These are phyloP conservation scores for Conchocele bisecta DNA, from an alignment of 2,888 invertebrate species.

Conservation along the genomic window DNA sequence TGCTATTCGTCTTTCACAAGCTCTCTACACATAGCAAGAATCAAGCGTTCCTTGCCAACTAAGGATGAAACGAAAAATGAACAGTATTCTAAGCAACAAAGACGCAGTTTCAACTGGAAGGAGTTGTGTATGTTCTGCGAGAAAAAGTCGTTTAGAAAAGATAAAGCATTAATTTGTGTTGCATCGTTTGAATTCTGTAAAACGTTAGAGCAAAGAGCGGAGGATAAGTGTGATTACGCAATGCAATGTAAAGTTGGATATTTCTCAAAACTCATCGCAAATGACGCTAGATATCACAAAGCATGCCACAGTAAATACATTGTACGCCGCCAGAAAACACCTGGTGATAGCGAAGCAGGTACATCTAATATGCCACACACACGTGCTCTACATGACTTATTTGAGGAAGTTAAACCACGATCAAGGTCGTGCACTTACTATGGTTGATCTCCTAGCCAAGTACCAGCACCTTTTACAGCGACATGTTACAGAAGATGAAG, in stretches of 20 bases:
- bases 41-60: no score
- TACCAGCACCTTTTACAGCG: background rate
- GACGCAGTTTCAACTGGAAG: slow-evolving; percentile 1
- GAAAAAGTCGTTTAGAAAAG: slow-evolving; percentile 6
- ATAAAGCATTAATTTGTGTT: background rate
- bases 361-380: no score
- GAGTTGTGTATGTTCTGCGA: slow-evolving; percentile 3
- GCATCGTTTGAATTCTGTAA: background rate
- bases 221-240: background rate
- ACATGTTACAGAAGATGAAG: background rate
- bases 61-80: no score
- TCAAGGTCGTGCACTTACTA: background rate
- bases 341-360: no score
- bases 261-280: background rate
- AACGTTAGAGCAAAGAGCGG: background rate
- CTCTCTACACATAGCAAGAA: no score
- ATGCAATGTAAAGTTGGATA: background rate
- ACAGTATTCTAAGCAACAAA: slow-evolving; percentile 2
- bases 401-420: background rate
- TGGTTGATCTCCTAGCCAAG: background rate
- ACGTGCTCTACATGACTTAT: no score
- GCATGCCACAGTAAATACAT: slow-evolving; percentile 1
- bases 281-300: slow-evolving; percentile 4
- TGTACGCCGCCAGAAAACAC: no score
- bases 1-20: no score